phyloP scores from a whole-genome alignment of 2,113 vertebrate species.

The Gymnocephalus cernua region DNA sequence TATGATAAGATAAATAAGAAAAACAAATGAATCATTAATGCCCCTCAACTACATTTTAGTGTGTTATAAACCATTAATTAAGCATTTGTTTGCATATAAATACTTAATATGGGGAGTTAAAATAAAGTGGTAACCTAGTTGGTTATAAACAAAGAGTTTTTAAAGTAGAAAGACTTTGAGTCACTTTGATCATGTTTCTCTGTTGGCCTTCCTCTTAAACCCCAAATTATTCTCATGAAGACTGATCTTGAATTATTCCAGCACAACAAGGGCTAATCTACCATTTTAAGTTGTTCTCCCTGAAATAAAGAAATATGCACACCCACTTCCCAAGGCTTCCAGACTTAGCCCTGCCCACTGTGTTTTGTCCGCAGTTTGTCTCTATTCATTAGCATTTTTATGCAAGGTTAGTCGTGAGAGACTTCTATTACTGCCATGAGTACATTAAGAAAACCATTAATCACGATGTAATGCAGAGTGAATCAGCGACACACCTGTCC shows the following conservation, averaged over 20 bases:
- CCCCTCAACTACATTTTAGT: neutral
- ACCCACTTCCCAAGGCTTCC: constrained; percentile 81
- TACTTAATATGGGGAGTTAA: neutral
- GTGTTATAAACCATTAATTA: neutral
- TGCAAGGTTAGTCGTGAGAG: constrained; percentile 82
- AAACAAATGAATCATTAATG: neutral
- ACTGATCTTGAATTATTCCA: constrained; percentile 66
- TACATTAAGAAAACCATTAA: constrained; percentile 85
- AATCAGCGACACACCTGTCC: constrained; percentile 79
- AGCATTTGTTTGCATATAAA: neutral
- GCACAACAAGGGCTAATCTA: constrained; percentile 70
- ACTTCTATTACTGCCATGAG: constrained; percentile 80
- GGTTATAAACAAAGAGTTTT: neutral
- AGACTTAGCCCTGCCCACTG: constrained; percentile 69
- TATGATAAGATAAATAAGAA: neutral
- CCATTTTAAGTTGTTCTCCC: constrained; percentile 63
- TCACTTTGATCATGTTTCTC: neutral
- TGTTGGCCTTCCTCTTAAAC: constrained; percentile 14
- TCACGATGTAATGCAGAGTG: constrained; percentile 77
- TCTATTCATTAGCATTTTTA: constrained; percentile 85
- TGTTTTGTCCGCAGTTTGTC: constrained; percentile 76
- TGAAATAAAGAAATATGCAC: constrained; percentile 82
- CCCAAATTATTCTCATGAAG: constrained; percentile 26
- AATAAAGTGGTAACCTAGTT: neutral
- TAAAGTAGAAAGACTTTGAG: constrained; percentile 9